Conservation (phyloP, 2,113 vertebrate genomes). For the Cromileptes altivelis region DNA sequence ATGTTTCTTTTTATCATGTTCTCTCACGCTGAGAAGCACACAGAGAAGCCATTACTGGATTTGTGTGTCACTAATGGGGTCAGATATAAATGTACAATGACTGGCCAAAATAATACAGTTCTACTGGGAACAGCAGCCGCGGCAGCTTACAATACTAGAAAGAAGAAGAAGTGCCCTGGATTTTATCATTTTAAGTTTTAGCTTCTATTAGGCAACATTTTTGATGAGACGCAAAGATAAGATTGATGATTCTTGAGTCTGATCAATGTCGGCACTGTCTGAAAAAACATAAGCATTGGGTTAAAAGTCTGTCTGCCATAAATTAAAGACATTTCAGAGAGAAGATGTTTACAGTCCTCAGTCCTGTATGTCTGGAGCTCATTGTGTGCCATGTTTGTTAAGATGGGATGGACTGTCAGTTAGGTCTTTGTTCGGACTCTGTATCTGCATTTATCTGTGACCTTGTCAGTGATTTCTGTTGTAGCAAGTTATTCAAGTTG, state of each 20-base stretch:
- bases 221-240: neutral
- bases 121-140: slow-evolving; percentile 46
- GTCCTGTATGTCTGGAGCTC: neutral
- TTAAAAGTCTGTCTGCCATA: neutral
- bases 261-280: neutral
- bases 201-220: slow-evolving; percentile 1
- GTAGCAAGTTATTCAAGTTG: neutral
- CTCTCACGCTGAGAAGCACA: neutral
- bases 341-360: neutral
- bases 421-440: neutral
- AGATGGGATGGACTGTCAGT: neutral
- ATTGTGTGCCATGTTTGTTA: neutral
- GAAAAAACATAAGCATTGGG: neutral
- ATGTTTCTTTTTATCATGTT: neutral
- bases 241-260: neutral
- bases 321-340: slow-evolving; percentile 4
- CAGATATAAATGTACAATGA: slow-evolving; percentile 65
- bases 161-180: slow-evolving; percentile 38
- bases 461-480: neutral
- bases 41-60: slow-evolving; percentile 29
- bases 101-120: slow-evolving; percentile 56
- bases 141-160: slow-evolving; percentile 22
- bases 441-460: neutral
- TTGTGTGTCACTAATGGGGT: slow-evolving; percentile 72
- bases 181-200: slow-evolving; percentile 17